Evolutionary conservation across 2,113 vertebrate genomes (phyloP), one percentile per base, ranked within the genome.

Genomic region (Motacilla alba): DNA sequence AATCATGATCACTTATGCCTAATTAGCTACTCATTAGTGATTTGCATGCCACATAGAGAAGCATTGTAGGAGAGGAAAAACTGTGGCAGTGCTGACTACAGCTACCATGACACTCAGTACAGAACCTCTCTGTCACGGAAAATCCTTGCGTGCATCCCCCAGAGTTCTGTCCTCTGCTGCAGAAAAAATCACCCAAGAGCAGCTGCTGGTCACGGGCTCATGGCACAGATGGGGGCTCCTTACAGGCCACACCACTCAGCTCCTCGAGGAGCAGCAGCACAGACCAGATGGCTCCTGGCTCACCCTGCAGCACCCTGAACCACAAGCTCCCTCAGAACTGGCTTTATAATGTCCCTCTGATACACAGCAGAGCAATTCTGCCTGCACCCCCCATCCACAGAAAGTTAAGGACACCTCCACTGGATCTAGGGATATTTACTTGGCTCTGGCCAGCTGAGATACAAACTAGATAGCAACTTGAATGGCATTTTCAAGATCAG

Each of bases 11-110:
- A 76, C 49, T 90, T 90, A 85, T 44, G 70, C 28, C 70, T 87
- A 88, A 90, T 85, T 87, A 79, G 46, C 62, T 60, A 70, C 60
- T 84, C 39, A 56, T 75, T 76, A 87, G 39, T 53, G 58, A 90
- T 60, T 31, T 90, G 44, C 35, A 68, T 26, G 31, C 73, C 81
- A 93, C 27, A 56, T 26, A 72, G 35, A 60, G 41, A 87, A 59
- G 37, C 0, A 0, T 27, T 33, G 50, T 19, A 90, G 78, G 15
- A 92, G 31, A 73, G 46, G n/a, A 83, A 90, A 87, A 69, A 41
- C 69, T 67, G 44, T 30, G 7, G 52, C 64, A 59, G 15, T 69
- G 46, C 37, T 62, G 56, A 59, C 64, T 76, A 20, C 49, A 78
- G 35, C 69, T 59, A 82, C 66, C 26, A 37, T 0, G 2, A 41